Evolutionary conservation across 2,888 invertebrate species (phyloP).

Genomic region (Blastobasis lacticolella): DNA sequence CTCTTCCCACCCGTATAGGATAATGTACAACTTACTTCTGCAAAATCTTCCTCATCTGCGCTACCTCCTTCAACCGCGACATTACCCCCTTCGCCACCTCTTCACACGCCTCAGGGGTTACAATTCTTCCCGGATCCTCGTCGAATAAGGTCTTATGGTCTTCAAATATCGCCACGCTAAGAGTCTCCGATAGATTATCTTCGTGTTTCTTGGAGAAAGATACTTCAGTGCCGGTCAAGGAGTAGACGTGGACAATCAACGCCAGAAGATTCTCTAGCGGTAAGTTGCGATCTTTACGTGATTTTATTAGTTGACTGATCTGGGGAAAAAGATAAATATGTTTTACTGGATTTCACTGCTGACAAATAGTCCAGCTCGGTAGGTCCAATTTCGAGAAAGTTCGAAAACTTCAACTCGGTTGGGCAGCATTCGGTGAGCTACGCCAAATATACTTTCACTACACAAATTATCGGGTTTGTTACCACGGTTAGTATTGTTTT

Average conservation of each 20-base stretch:
- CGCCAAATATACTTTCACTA: too few species aligned
- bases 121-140: constrained; percentile 22
- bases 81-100: constrained; percentile 39
- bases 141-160: constrained; percentile 54
- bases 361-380: too few species aligned
- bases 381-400: too few species aligned
- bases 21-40: constrained; percentile 35
- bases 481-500: too few species aligned
- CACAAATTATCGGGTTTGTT: too few species aligned
- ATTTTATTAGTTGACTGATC: constrained; percentile 74
- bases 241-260: constrained; percentile 75
- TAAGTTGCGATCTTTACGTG: constrained; percentile 65
- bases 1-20: too few species aligned
- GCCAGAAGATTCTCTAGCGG: constrained; percentile 74
- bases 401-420: too few species aligned
- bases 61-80: constrained; percentile 43
- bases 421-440: too few species aligned
- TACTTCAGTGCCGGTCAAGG: constrained; percentile 74
- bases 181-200: constrained; percentile 53
- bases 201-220: constrained; percentile 69
- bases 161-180: constrained; percentile 73
- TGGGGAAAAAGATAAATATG: constrained; percentile 27
- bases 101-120: constrained; percentile 44
- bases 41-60: constrained; percentile 49
- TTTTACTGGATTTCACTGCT: too few species aligned